A percentile compares a stretch with the other conserved stretches of the same genome.
Evolutionary conservation across 1,140 invertebrate genomes (phyloP).

Genomic region (Caenorhabditis latens): DNA sequence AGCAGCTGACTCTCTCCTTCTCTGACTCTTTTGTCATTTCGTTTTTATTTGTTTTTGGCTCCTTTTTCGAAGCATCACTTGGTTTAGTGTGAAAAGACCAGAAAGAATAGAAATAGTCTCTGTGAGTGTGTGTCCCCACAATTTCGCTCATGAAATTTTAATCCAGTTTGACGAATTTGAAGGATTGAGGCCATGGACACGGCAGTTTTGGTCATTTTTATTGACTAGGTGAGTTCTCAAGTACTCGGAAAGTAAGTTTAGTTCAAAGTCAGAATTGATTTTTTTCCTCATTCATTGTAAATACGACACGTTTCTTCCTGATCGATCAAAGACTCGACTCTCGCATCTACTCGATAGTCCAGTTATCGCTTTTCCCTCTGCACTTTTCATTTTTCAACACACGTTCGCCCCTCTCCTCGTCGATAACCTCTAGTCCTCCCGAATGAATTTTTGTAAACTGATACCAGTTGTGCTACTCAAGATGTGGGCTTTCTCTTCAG

Average conservation of each 20-base stretch:
- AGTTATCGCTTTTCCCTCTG: background rate
- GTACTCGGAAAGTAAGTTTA: slow-evolving; percentile 7
- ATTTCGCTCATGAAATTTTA: slow-evolving; percentile 32
- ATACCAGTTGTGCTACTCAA: background rate
- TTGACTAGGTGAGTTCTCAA: slow-evolving; percentile 35
- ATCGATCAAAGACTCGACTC: background rate
- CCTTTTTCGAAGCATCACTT: background rate
- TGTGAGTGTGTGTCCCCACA: no score
- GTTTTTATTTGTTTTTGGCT: slow-evolving; percentile 18
- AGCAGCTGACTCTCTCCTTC: background rate
- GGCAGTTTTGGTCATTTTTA: background rate
- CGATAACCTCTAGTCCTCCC: background rate
- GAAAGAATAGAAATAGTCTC: background rate
- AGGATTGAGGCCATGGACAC: slow-evolving; percentile 31
- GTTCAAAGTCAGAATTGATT: slow-evolving; percentile 26
- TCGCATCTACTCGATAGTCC: slow-evolving; percentile 5
- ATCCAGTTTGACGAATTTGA: slow-evolving; percentile 46
- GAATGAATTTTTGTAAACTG: background rate
- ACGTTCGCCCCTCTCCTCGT: background rate
- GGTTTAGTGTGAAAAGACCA: background rate
- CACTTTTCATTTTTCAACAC: background rate
- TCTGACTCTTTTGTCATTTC: background rate
- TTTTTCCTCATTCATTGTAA: background rate
- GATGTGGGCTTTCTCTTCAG: background rate
- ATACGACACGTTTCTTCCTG: slow-evolving; percentile 33